Percentiles rank a stretch among this genome's conserved stretches.
Conservation (phyloP, 2,113 vertebrate genomes). For the Hemicordylus capensis region DNA sequence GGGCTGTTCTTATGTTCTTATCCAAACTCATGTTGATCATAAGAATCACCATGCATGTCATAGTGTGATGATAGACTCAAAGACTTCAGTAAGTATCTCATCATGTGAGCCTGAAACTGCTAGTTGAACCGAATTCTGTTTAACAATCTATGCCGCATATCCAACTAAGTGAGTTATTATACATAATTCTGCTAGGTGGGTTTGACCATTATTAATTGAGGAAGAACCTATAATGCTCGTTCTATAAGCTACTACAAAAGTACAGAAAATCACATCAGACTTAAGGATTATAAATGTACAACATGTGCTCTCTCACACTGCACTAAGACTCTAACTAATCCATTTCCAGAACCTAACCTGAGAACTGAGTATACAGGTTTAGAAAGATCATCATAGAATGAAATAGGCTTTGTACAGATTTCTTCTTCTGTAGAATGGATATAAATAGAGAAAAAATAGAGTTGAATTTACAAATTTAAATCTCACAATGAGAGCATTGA, state of each 20-base stretch:
- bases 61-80: background rate
- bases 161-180: background rate
- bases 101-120: background rate
- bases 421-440: background rate
- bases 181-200: background rate
- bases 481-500: background rate
- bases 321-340: background rate
- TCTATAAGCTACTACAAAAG: background rate
- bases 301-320: background rate
- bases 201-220: background rate
- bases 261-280: background rate
- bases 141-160: background rate
- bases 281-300: background rate
- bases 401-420: background rate
- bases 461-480: background rate
- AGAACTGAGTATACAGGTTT: background rate
- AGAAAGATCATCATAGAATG: background rate
- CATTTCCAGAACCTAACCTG: background rate
- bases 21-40: too few relatives aligned
- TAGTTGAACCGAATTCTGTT: background rate
- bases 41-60: background rate
- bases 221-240: background rate
- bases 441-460: background rate
- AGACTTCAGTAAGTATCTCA: background rate
- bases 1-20: too few relatives aligned